Base-by-base conservation (phyloP, 2,113 vertebrate species). In the Gymnocephalus cernua region DNA sequence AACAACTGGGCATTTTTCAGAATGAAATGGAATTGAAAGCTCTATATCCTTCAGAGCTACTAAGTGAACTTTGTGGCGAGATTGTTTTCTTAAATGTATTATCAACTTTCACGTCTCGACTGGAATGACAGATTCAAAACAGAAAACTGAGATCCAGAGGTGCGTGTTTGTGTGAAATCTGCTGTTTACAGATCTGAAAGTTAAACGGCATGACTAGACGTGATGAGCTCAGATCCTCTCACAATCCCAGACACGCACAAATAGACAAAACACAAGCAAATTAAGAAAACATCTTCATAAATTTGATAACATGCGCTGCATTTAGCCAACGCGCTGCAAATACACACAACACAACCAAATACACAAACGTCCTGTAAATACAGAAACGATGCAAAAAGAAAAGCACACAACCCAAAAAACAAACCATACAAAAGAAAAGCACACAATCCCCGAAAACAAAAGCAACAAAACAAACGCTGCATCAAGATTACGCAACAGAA, bases 211-310 rank as follows among this genome's bases (percentile, higher is more conserved):
- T 12, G 32, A 78, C 23, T 58, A 70, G 29, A 38, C 63, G 3
- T 4, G 44, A 79, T 73, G 83, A 90, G 50, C 64, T 61, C 77
- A 84, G 65, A 54, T 71, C 11, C 4, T 11, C 68, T 75, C 64
- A 29, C 79, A 80, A 80, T 84, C 82, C 74, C 74, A 89, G 74
- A 86, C 80, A n/a, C n/a, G n/a, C n/a, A n/a, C n/a, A n/a, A n/a
- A n/a, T n/a, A n/a, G n/a, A n/a, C n/a, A n/a, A n/a, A n/a, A n/a
- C n/a, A n/a, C n/a, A n/a, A n/a, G n/a, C n/a, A n/a, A n/a, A n/a
- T n/a, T n/a, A n/a, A n/a, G n/a, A n/a, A n/a, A n/a, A n/a, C n/a
- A n/a, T n/a, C n/a, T n/a, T n/a, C n/a, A n/a, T n/a, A n/a, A n/a
- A n/a, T n/a, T n/a, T n/a, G n/a, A n/a, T n/a, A n/a, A n/a, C n/a